phyloP scores from a whole-genome alignment of 2,113 vertebrate genomes.

The Limanda limanda region DNA sequence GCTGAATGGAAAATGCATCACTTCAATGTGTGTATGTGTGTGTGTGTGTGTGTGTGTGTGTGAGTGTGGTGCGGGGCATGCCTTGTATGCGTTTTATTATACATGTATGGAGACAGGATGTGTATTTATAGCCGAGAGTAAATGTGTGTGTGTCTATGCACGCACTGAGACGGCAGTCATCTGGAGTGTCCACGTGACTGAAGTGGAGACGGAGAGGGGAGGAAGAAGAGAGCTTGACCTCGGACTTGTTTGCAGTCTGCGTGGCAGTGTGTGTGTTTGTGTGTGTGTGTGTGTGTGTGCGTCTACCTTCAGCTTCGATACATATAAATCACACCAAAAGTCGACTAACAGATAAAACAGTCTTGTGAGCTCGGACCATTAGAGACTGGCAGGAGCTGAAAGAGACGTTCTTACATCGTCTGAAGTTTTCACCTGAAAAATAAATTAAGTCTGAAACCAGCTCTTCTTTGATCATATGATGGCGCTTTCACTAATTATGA shows the following conservation, averaged over 20 bases:
- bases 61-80: background rate
- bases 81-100: slow-evolving; percentile 58
- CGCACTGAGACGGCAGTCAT: slow-evolving; percentile 56
- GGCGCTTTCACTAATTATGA: background rate
- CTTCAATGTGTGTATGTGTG: slow-evolving; percentile 19
- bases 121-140: slow-evolving; percentile 67
- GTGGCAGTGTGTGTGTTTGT: slow-evolving; percentile 29
- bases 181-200: slow-evolving; percentile 65
- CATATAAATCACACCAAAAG: background rate
- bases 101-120: slow-evolving; percentile 48
- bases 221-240: slow-evolving; percentile 58
- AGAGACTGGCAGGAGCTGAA: background rate
- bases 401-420: slow-evolving; percentile 4
- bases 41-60: slow-evolving; percentile 24
- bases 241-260: slow-evolving; percentile 37
- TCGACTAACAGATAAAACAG: background rate
- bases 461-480: background rate
- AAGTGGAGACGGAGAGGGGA: slow-evolving; percentile 7
- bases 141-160: slow-evolving; percentile 8
- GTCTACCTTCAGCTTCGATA: background rate
- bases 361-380: background rate
- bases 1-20: slow-evolving; percentile 15
- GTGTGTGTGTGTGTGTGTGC: background rate
- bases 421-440: slow-evolving; percentile 21
- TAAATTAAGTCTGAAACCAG: slow-evolving; percentile 20